phyloP scores from a whole-genome alignment of 2,888 invertebrate genomes.

The Meiosimyza decipiens region DNA sequence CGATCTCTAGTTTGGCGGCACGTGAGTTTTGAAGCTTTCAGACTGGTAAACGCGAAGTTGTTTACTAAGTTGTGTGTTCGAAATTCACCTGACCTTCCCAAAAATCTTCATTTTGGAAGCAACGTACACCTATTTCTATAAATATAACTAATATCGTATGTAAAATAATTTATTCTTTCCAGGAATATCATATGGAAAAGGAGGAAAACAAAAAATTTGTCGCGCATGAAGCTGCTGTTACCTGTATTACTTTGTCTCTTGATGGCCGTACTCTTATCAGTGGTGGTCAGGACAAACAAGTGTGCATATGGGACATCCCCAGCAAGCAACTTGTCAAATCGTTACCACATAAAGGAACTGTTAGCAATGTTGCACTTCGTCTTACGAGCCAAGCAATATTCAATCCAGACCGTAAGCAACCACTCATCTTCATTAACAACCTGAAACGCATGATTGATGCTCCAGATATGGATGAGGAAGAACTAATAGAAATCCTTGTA shows the following conservation, averaged over 20 bases:
- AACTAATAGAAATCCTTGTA: slow-evolving; percentile 67
- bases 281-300: slow-evolving; percentile 79
- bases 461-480: slow-evolving; percentile 51
- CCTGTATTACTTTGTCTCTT: slow-evolving; percentile 77
- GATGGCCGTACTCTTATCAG: slow-evolving; percentile 80
- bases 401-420: slow-evolving; percentile 70
- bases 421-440: slow-evolving; percentile 71
- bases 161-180: background rate
- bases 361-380: slow-evolving; percentile 78
- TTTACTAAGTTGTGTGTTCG: too few species aligned
- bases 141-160: too few species aligned
- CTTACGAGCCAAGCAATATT: slow-evolving; percentile 72
- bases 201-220: slow-evolving; percentile 70
- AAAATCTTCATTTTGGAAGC: too few species aligned
- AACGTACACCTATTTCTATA: too few species aligned
- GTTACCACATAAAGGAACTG: slow-evolving; percentile 78
- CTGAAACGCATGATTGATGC: slow-evolving; percentile 74
- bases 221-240: slow-evolving; percentile 78
- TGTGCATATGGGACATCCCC: slow-evolving; percentile 84
- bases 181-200: slow-evolving; percentile 74
- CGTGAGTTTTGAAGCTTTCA: too few species aligned
- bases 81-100: too few species aligned
- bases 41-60: too few species aligned
- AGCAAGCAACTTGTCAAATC: slow-evolving; percentile 80
- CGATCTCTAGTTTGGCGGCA: too few species aligned